phyloP scores from a whole-genome alignment of 2,797 vertebrate species.

The Spondyliosoma cantharus region DNA sequence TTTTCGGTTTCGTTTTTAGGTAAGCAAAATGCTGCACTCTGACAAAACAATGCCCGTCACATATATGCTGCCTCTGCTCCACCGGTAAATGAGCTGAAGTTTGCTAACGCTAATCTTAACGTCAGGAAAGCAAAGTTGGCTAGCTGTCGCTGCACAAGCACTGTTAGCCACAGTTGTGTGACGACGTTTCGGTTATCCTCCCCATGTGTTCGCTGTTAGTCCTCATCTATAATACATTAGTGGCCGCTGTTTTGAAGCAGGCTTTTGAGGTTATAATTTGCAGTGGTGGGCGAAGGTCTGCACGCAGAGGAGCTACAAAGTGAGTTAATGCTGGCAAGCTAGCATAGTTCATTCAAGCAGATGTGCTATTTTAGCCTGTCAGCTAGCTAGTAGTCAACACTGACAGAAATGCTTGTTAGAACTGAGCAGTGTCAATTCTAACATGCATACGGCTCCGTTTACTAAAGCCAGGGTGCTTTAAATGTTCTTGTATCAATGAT shows the following conservation, averaged over 20 bases:
- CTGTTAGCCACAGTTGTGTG: constrained; percentile 71
- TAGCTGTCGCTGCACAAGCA: constrained; percentile 57
- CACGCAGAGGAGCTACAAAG: neutral
- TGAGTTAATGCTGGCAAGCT: constrained; percentile 35
- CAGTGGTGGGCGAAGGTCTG: neutral
- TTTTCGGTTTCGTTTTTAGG: neutral
- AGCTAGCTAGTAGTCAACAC: constrained; percentile 27
- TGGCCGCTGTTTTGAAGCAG: neutral
- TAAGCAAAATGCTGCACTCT: neutral
- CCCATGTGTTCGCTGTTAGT: neutral
- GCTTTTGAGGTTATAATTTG: neutral
- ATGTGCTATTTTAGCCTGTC: constrained; percentile 49
- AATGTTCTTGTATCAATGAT: neutral
- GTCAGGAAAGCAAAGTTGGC: constrained; percentile 61
- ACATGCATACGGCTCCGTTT: neutral
- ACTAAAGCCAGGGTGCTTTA: neutral
- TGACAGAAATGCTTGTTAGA: neutral
- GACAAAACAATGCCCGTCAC: neutral
- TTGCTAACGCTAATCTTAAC: constrained; percentile 45
- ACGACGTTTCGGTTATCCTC: constrained; percentile 68
- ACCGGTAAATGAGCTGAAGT: constrained; percentile 47
- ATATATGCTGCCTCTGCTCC: neutral
- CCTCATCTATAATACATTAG: neutral
- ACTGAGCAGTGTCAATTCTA: neutral
- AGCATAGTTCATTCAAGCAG: constrained; percentile 67